Base-by-base conservation (phyloP, 2,888 invertebrate species). In the Stenoptilia bipunctidactyla region DNA sequence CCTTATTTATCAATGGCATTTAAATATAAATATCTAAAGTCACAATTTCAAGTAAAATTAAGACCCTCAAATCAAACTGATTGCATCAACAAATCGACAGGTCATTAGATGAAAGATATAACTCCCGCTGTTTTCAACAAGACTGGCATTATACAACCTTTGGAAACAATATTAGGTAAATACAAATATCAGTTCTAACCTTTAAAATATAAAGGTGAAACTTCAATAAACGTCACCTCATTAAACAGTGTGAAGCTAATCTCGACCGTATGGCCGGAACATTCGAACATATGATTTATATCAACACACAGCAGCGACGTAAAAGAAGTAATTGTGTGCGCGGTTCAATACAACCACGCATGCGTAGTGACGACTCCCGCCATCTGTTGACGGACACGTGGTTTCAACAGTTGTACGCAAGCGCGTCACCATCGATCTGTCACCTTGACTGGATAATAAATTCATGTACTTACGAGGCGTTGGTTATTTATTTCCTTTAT, bases 371-470 rank as follows among this genome's bases (percentile, higher is more conserved):
- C 55, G 20, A 45, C 49, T 58, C 69, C 64, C 59, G 82, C 80
- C 80, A 80, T 80, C 82, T 82, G 77, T 77, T 71, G 77, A 67
- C 62, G 49, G 61, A 62, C 79, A 80, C 80, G 82, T 80, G 69
- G 66, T 53, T 45, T 44, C 34, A 42, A 12, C 13, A 36, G 40
- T 45, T 40, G 27, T 25, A 55, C 75, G 77, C 75, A 65, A 50
- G 67, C 65, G 69, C 65, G 67, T 41, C 55, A 51, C 6, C 62
- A 82, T 80, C 76, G 82, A 82, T 77, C 70, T 49, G 62, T 71
- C 72, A 74, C 74, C 75, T 75, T 77, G 73, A 69, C 70, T 67
- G 66, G 55, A 61, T 75, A 73, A 76, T 77, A 71, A 66, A 76
- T 79, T 77, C 77, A 72, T 72, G 62, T 67, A 61, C 66, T 66